These are phyloP conservation scores for Intellagama lesueurii DNA, from an alignment of 2,797 vertebrate species.

Conservation along the genomic window DNA sequence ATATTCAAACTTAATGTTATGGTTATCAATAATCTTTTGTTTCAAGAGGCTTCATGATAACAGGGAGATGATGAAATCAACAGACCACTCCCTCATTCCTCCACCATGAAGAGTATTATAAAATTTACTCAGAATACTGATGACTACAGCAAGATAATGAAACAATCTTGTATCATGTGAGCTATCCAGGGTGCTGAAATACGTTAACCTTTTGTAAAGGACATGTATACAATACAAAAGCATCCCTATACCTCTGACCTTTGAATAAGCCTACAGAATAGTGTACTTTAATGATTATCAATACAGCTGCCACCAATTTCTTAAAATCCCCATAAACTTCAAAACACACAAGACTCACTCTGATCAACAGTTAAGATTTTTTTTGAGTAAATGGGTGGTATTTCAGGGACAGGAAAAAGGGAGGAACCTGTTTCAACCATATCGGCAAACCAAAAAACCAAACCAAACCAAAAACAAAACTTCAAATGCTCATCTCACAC, in stretches of 20 bases:
- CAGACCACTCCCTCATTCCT: not conserved
- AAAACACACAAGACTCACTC: not conserved
- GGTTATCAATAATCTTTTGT: conserved; percentile 45
- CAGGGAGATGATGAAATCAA: conserved; percentile 40
- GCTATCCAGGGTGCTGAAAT: not conserved
- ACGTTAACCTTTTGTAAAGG: not conserved
- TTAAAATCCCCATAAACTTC: not conserved
- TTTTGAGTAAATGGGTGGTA: not conserved
- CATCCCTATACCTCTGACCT: not conserved
- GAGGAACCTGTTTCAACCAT: not conserved
- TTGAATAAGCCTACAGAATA: not conserved
- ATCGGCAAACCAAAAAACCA: not conserved
- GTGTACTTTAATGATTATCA: not conserved
- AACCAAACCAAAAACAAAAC: too few species aligned
- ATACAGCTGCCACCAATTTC: not conserved
- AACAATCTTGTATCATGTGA: not conserved
- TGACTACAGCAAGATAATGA: not conserved
- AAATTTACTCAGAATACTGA: not conserved
- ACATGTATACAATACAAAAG: fast-evolving
- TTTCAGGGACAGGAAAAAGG: not conserved
- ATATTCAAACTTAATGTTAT: conserved; percentile 33
- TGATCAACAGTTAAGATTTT: not conserved
- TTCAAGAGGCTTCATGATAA: conserved; percentile 51
- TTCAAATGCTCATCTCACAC: conserved; percentile 12
- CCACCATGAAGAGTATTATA: not conserved